Base-by-base conservation (phyloP, 2,113 vertebrate species). In the Cryptoleucopteryx plumbea region DNA sequence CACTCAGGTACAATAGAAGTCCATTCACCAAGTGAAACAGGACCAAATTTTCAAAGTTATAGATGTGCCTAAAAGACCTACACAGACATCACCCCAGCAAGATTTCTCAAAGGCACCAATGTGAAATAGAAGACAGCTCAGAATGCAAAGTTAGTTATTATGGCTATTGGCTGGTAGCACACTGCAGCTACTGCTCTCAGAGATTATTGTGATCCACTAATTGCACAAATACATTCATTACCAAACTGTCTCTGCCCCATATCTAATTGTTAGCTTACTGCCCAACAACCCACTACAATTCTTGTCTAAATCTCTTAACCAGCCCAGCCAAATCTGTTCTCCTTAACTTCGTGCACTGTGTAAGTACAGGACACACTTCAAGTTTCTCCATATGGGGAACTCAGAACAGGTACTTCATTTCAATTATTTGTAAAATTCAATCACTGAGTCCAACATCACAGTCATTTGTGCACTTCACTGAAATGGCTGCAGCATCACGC, bases 51-150 rank as follows among this genome's bases (percentile, higher is more conserved):
- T 65, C n/a, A 17, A 85, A 88, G 75, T 1, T 9, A 3, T 9
- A 50, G 18, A 82, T 11, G 5, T 15, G 11, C 59, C 47, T 68
- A 26, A 25, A 79, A 36, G 36, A 77, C 22, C 11, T 32, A 74
- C 10, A 10, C 10, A 85, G 56, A 47, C 18, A 75, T 5, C 5
- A 2, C 6, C 23, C 4, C 23, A 32, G 17, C 0, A 0, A 92
- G 50, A 66, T 34, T 78, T 89, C 56, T 86, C 86, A 62, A 77
- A 74, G 47, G 63, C 36, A 73, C 6, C n/a, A 50, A 45, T 0
- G 1, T 31, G 58, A 91, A 68, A 55, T 0, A 81, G 43, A 88
- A 91, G 32, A 53, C 29, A 79, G 58, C 18, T 73, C 38, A 83
- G 62, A 86, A 73, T 16, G 55, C 74, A 19, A 77, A 89, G 38